Conservation (phyloP, 2,113 vertebrate species). For the Leucosticte australis region DNA sequence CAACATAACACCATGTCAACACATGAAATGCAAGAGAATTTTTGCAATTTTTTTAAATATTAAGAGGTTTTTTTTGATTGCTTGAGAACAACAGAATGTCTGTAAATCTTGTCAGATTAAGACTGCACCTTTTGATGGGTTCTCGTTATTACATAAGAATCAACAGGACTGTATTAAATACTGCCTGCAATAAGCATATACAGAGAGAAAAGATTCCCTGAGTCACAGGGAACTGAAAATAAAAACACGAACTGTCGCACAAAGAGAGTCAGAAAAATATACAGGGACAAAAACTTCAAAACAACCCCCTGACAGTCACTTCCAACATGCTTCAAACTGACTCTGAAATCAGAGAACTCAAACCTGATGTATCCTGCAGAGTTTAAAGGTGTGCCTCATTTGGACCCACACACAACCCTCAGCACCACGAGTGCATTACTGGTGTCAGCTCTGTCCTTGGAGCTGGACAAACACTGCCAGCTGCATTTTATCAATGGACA, state of each 20-base stretch:
- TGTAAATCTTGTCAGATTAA: not conserved
- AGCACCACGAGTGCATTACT: fast-evolving
- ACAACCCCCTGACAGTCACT: not conserved
- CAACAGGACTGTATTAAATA: not conserved
- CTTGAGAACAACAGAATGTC: not conserved
- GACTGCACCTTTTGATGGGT: not conserved
- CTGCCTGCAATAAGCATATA: not conserved
- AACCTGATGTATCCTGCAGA: not conserved
- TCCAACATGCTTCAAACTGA: not conserved
- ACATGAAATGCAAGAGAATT: not conserved
- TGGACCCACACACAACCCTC: not conserved
- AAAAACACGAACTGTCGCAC: not conserved
- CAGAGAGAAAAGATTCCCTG: not conserved
- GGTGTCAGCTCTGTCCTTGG: not conserved
- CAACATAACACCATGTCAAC: not conserved
- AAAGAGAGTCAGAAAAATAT: not conserved
- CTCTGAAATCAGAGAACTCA: not conserved
- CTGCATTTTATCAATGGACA: not conserved
- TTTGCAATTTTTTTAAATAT: not conserved
- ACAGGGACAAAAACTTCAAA: not conserved
- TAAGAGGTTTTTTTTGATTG: not conserved
- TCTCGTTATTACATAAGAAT: not conserved
- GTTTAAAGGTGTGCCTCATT: not conserved
- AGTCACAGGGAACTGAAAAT: not conserved
- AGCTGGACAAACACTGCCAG: not conserved